phyloP scores from a whole-genome alignment of 2,113 vertebrate genomes.

The Ivindomyrus marchei region DNA sequence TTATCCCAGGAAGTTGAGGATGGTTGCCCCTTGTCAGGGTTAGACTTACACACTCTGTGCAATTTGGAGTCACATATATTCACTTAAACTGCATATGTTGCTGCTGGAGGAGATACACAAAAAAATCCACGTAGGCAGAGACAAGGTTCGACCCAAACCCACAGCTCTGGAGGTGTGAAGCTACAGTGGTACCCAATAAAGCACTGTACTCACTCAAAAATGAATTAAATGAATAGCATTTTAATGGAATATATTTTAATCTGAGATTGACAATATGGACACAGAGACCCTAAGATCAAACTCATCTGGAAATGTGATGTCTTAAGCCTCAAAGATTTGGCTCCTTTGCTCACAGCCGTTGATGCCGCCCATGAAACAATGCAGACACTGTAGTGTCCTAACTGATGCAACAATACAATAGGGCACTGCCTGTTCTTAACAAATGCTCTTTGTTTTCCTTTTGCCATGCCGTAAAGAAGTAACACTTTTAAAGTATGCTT shows the following conservation, averaged over 20 bases:
- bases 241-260: background rate
- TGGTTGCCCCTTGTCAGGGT: background rate
- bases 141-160: background rate
- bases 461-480: slow-evolving; percentile 55
- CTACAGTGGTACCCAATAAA: background rate
- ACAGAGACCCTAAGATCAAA: background rate
- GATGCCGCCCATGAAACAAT: slow-evolving; percentile 58
- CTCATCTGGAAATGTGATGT: background rate
- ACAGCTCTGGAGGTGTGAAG: background rate
- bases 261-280: background rate
- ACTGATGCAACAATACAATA: slow-evolving; percentile 67
- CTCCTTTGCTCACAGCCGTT: slow-evolving; percentile 16
- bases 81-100: background rate
- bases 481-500: slow-evolving; percentile 17
- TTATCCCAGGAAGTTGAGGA: background rate
- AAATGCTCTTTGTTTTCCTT: slow-evolving; percentile 65
- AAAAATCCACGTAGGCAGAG: background rate
- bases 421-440: slow-evolving; percentile 76
- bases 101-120: background rate
- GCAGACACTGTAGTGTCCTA: slow-evolving; percentile 52
- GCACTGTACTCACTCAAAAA: background rate
- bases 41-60: background rate
- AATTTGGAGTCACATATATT: background rate
- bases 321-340: background rate
- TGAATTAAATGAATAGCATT: background rate